Base-by-base conservation (phyloP, 2,113 vertebrate species). In the Calidris pygmaea region DNA sequence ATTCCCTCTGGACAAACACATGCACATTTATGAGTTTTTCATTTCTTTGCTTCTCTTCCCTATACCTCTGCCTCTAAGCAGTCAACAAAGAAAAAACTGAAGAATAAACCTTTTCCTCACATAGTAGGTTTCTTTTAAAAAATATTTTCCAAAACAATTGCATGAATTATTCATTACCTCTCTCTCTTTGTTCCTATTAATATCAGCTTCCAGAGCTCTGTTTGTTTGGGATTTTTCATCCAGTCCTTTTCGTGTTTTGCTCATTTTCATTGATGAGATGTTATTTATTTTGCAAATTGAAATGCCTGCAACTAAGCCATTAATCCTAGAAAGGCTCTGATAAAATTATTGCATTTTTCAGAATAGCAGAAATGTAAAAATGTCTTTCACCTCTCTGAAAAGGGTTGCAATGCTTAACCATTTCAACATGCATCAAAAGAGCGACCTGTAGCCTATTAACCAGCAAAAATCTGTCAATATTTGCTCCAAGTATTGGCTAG, bases 261-360 rank as follows among this genome's bases (percentile, higher is more conserved):
- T 97, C 70, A 93, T 93, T 95, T 92, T 72, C 84, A 55, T 37
- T 87, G 73, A 91, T 47, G 39, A 52, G 32, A 22, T 82, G 45
- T 62, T 87, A 84, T 94, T 90, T 96, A 60, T 93, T 93, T 96
- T 93, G 80, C 48, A 92, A 93, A 97, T 87, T 72, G 71, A 96
- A 94, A 85, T 55, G 62, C 77, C 73, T 90, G 48, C 35, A 95
- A 92, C 89, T 90, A 91, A 95, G 79, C 58, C 75, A 82, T 62
- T 93, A 96, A 93, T 94, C 66, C 74, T 50, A 79, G 84, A 76
- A 89, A 70, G 41, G 37, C 52, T 91, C 80, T 91, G 66, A 89
- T 82, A 81, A 89, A 89, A 78, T 72, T 75, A 81, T 34, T 80
- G 3, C 15, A n/a, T 85, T 93, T 90, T 91, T 89, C 66, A 82